Conservation (phyloP, 1,140 invertebrate species). For the Platorchestia sp. region DNA sequence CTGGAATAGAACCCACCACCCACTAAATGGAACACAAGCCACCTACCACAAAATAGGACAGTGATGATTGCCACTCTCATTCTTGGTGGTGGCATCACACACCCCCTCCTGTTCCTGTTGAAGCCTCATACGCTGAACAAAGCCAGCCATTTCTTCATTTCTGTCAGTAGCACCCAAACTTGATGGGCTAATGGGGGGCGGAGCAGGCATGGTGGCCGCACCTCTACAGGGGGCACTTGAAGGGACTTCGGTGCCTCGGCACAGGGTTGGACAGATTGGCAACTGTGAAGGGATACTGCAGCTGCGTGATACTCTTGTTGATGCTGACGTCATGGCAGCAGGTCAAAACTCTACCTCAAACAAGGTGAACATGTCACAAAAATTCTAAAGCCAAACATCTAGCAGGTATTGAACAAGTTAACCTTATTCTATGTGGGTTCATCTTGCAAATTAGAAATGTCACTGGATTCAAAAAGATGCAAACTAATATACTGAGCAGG, state of each 20-base stretch:
- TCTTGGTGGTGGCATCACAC: conserved; percentile 61
- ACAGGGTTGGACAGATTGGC: not conserved
- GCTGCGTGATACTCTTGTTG: not conserved
- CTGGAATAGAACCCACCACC: not conserved
- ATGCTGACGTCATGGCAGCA: not conserved
- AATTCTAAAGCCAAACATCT: not conserved
- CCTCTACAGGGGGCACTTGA: not conserved
- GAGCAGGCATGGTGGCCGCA: conserved; percentile 3
- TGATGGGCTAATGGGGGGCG: conserved; percentile 16
- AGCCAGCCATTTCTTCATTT: conserved; percentile 63
- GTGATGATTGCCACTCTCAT: conserved; percentile 62
- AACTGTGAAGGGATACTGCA: conserved; percentile 11
- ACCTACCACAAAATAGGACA: conserved; percentile 65
- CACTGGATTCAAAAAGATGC: not conserved
- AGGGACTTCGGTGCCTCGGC: not conserved
- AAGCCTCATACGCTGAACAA: conserved; percentile 61
- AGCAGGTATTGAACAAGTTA: not conserved
- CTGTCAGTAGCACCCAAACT: conserved; percentile 57
- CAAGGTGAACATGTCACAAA: not conserved
- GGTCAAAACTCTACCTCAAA: not conserved
- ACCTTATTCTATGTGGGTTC: not conserved
- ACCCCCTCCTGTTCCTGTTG: conserved; percentile 63
- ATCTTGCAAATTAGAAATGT: not conserved
- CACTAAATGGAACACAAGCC: not conserved
- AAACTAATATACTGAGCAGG: not conserved